These are phyloP conservation scores for Burhinus bistriatus DNA, from an alignment of 2,113 vertebrate species.

Conservation along the genomic window DNA sequence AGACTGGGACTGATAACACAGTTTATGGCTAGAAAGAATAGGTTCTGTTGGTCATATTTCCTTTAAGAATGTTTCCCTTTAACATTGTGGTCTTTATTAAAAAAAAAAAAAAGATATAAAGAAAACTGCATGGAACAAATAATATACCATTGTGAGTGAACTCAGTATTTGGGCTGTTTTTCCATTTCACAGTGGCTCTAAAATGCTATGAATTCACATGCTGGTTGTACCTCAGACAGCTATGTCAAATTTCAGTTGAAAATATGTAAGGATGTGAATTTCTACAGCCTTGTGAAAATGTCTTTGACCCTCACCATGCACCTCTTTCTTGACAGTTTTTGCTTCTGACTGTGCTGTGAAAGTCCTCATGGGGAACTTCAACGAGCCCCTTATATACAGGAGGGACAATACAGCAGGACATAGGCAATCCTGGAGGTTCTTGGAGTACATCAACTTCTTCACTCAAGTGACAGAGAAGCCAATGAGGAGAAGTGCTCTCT, in stretches of 20 bases:
- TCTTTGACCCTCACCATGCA: not conserved
- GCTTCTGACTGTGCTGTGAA: not conserved
- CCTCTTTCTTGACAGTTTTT: not conserved
- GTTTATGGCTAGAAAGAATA: not conserved
- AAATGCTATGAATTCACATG: not conserved
- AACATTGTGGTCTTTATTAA: not conserved
- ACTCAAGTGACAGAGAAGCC: not conserved
- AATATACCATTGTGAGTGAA: not conserved
- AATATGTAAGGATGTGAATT: not conserved
- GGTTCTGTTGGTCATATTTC: not conserved
- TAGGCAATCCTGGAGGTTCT: not conserved
- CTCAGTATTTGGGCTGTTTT: not conserved
- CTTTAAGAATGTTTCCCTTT: not conserved
- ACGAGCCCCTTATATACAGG: not conserved
- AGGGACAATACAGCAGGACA: not conserved
- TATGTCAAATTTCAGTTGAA: not conserved
- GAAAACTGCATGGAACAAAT: not conserved
- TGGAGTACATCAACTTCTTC: not conserved
- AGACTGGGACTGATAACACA: not conserved
- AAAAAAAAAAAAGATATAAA: not conserved
- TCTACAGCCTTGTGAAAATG: not conserved
- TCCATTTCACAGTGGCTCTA: not conserved
- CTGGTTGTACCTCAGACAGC: not conserved
- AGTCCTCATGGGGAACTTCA: not conserved
- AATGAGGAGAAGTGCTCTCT: not conserved